phyloP scores from a whole-genome alignment of 2,888 invertebrate genomes.

The Tyria jacobaeae region DNA sequence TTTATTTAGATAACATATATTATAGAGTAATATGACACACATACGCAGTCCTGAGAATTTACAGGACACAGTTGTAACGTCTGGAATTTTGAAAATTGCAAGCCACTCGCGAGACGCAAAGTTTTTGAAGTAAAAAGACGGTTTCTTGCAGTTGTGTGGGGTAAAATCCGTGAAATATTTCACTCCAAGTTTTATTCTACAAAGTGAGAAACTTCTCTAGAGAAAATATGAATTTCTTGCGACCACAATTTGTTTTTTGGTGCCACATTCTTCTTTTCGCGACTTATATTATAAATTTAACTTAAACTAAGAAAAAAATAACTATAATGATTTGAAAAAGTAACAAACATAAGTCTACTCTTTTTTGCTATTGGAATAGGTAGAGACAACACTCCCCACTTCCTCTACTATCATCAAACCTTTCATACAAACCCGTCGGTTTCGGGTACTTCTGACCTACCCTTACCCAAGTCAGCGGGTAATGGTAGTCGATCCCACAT shows the following conservation, averaged over 20 bases:
- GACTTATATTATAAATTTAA: neutral
- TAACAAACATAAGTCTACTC: no score
- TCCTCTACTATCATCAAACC: no score
- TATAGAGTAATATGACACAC: neutral
- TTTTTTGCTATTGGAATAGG: no score
- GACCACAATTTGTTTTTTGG: neutral
- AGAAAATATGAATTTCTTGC: slow-evolving; percentile 13
- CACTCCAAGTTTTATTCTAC: slow-evolving; percentile 28
- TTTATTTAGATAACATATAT: no score
- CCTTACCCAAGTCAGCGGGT: no score
- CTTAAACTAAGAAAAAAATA: neutral
- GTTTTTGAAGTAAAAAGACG: slow-evolving; percentile 44
- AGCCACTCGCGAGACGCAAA: slow-evolving; percentile 36
- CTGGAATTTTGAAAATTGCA: slow-evolving; percentile 47
- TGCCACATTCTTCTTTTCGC: neutral
- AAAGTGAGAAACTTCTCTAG: slow-evolving; percentile 26
- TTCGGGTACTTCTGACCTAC: no score
- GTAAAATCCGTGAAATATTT: slow-evolving; percentile 44
- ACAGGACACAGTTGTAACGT: slow-evolving; percentile 35
- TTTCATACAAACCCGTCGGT: no score
- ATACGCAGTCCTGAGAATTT: neutral
- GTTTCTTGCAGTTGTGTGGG: slow-evolving; percentile 31
- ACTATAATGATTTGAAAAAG: neutral
- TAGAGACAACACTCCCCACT: no score
- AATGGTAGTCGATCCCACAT: no score